Percentiles rank a stretch among this genome's conserved stretches.
These are phyloP conservation scores for Elegia similella DNA, from an alignment of 2,888 invertebrate species.

Conservation along the genomic window DNA sequence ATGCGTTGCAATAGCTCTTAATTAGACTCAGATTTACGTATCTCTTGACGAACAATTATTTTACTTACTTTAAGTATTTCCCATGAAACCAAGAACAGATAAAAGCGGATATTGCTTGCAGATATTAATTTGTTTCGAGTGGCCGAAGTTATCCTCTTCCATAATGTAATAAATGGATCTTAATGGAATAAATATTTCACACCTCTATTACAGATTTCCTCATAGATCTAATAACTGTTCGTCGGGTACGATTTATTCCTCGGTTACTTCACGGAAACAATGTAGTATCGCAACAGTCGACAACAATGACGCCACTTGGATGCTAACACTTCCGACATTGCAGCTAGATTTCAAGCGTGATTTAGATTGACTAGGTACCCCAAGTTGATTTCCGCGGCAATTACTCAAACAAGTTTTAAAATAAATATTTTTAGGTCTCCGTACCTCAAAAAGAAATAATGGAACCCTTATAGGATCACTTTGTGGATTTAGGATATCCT, in stretches of 20 bases:
- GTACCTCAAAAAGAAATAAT: too few species aligned
- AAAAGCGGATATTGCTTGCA: not conserved
- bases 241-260: not conserved
- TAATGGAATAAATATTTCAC: not conserved
- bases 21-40: not conserved
- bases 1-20: not conserved
- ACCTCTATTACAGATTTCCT: not conserved
- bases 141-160: not conserved
- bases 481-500: too few species aligned
- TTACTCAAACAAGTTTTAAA: not conserved
- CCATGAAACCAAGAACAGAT: not conserved
- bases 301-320: slow-evolving; percentile 5
- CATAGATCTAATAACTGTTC: not conserved
- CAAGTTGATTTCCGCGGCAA: not conserved
- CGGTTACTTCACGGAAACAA: slow-evolving; percentile 14
- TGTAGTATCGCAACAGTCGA: not conserved
- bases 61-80: not conserved
- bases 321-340: slow-evolving; percentile 14
- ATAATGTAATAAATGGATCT: not conserved
- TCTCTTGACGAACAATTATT: not conserved
- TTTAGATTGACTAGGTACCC: not conserved
- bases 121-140: not conserved
- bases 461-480: too few species aligned
- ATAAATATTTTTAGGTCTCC: too few species aligned
- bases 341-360: slow-evolving; percentile 8